Evolutionary conservation across 2,113 vertebrate species (phyloP).

Genomic region (Corapipo altera): DNA sequence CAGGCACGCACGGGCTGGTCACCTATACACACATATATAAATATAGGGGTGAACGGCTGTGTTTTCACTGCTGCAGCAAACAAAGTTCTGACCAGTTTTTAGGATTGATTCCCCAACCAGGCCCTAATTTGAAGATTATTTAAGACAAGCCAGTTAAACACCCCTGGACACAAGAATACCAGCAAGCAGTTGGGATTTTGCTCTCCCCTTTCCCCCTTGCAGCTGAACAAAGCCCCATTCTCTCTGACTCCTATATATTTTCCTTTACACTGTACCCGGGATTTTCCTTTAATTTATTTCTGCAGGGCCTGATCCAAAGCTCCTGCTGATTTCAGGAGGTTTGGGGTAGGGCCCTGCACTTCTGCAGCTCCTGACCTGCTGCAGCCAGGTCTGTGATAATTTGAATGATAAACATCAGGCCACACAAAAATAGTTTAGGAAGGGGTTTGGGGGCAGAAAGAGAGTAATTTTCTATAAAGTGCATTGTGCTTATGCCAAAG

Average conservation of each 20-base stretch:
- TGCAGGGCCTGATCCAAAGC: neutral
- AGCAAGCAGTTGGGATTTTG: neutral
- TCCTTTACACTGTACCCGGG: neutral
- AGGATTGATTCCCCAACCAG: neutral
- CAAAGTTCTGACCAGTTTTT: neutral
- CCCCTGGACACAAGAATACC: neutral
- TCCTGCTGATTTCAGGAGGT: neutral
- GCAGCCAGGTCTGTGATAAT: neutral
- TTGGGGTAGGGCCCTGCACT: neutral
- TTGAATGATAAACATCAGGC: neutral
- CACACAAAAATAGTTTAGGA: neutral
- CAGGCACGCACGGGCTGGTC: fast-evolving
- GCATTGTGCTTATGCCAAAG: neutral
- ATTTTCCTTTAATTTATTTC: slow-evolving; percentile 24
- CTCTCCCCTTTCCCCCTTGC: neutral
- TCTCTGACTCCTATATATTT: neutral
- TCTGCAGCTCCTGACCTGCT: neutral
- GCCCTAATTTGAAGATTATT: neutral
- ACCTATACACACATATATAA: fast-evolving
- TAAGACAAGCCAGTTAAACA: neutral
- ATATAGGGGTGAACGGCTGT: fast-evolving
- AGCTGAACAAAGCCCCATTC: slow-evolving; percentile 57
- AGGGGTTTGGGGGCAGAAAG: fast-evolving
- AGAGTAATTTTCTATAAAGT: neutral
- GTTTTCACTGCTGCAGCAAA: neutral